Conservation (phyloP, 2,888 invertebrate genomes). For the Eubasilissa splendida region DNA sequence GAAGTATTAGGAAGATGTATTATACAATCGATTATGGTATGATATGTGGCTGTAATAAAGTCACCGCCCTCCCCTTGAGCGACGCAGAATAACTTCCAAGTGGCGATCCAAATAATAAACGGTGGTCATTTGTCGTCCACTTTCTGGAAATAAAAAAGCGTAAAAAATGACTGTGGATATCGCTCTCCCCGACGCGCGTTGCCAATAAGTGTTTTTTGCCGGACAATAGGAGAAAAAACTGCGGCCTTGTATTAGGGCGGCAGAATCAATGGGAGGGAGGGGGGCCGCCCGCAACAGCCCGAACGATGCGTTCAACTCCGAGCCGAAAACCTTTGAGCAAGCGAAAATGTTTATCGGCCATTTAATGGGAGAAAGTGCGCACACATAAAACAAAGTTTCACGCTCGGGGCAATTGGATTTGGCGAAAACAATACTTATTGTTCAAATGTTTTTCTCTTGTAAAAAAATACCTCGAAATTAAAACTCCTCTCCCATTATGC, state of each 20-base stretch:
- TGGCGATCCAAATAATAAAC: slow-evolving; percentile 58
- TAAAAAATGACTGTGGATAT: slow-evolving; percentile 55
- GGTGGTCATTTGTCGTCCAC: slow-evolving; percentile 58
- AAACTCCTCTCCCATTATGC: background rate
- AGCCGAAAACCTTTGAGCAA: slow-evolving; percentile 49
- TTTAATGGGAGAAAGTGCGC: slow-evolving; percentile 53
- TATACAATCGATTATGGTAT: slow-evolving; percentile 40
- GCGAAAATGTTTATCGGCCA: slow-evolving; percentile 57
- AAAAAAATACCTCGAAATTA: slow-evolving; percentile 19
- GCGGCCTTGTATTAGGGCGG: slow-evolving; percentile 47
- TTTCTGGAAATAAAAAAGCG: slow-evolving; percentile 57
- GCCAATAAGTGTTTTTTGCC: slow-evolving; percentile 58
- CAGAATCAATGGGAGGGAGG: slow-evolving; percentile 44
- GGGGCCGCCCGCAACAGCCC: slow-evolving; percentile 9
- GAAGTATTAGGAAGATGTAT: background rate
- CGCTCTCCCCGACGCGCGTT: slow-evolving; percentile 48
- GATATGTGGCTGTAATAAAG: slow-evolving; percentile 52
- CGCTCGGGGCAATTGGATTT: slow-evolving; percentile 41
- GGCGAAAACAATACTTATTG: slow-evolving; percentile 50
- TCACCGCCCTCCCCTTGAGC: slow-evolving; percentile 49
- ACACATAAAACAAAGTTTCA: slow-evolving; percentile 53
- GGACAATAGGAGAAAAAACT: slow-evolving; percentile 51
- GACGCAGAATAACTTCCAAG: slow-evolving; percentile 57
- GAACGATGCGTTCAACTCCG: slow-evolving; percentile 39
- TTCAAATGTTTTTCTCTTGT: slow-evolving; percentile 33